phyloP scores from a whole-genome alignment of 2,797 vertebrate species.

The Poeciliopsis paucimaculata region DNA sequence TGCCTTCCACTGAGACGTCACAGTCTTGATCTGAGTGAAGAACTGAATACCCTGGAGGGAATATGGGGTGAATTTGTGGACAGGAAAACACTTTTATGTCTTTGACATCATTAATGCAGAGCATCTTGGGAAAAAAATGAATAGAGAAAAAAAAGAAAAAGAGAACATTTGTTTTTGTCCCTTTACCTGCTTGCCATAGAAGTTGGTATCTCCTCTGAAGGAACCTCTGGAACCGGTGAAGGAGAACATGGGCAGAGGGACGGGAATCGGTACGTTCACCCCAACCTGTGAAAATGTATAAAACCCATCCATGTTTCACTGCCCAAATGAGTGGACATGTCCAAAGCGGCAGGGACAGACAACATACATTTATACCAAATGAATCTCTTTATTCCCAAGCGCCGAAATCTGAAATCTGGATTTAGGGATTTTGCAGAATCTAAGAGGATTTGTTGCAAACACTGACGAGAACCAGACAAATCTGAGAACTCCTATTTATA shows the following conservation, averaged over 20 bases:
- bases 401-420: not conserved
- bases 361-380: not conserved
- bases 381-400: not conserved
- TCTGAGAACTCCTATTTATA: not conserved
- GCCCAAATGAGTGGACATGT: not conserved
- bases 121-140: not conserved
- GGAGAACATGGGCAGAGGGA: slow-evolving; percentile 98
- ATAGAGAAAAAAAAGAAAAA: too few species aligned
- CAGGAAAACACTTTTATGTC: not conserved
- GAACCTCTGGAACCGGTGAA: slow-evolving; percentile 96
- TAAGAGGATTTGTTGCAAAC: slow-evolving; percentile 1
- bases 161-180: not conserved
- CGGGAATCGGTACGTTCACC: slow-evolving; percentile 96
- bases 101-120: not conserved
- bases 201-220: slow-evolving; percentile 97
- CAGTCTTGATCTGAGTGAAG: slow-evolving; percentile 94
- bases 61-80: slow-evolving; percentile 11
- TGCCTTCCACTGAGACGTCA: slow-evolving; percentile 95
- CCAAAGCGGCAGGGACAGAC: not conserved
- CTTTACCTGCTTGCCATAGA: slow-evolving; percentile 97
- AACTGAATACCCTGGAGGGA: slow-evolving; percentile 89
- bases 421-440: not conserved
- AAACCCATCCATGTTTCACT: not conserved
- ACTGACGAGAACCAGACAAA: not conserved
- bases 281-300: slow-evolving; percentile 85